Conservation (phyloP, 2,113 vertebrate species). For the Polyodon spathula region DNA sequence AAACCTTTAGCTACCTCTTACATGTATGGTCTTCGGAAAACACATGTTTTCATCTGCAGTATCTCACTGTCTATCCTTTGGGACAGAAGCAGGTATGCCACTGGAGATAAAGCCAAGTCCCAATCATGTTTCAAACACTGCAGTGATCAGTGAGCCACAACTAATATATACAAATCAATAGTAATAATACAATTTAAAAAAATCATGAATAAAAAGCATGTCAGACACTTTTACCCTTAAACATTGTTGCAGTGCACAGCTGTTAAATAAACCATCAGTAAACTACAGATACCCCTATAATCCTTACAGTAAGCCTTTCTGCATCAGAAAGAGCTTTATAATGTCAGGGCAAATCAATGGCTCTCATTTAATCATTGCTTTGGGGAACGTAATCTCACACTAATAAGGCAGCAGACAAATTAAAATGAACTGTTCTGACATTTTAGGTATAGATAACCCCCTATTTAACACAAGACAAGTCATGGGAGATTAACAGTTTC, state of each 20-base stretch:
- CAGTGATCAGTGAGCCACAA: too few species aligned
- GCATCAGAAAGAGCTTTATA: conserved; percentile 32
- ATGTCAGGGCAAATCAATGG: conserved; percentile 41
- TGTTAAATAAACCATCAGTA: conserved; percentile 26
- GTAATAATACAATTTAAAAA: too few species aligned
- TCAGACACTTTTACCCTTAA: background rate
- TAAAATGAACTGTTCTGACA: conserved; percentile 15
- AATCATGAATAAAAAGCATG: too few species aligned
- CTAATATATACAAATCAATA: too few species aligned
- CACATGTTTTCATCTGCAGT: too few species aligned
- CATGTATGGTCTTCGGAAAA: too few species aligned
- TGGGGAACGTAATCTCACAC: conserved; percentile 43
- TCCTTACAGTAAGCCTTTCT: conserved; percentile 30
- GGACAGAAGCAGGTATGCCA: too few species aligned
- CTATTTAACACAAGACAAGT: background rate
- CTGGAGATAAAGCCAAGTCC: too few species aligned
- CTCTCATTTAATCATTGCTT: conserved; percentile 48
- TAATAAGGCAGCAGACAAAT: conserved; percentile 44
- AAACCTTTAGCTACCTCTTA: too few species aligned
- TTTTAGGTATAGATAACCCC: background rate
- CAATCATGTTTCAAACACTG: too few species aligned
- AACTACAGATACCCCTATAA: conserved; percentile 27
- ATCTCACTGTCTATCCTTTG: too few species aligned
- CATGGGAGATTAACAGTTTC: background rate
- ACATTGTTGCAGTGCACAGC: conserved; percentile 20